Evolutionary conservation across 2,888 invertebrate species (phyloP).

Genomic region (Morpho deidamia): DNA sequence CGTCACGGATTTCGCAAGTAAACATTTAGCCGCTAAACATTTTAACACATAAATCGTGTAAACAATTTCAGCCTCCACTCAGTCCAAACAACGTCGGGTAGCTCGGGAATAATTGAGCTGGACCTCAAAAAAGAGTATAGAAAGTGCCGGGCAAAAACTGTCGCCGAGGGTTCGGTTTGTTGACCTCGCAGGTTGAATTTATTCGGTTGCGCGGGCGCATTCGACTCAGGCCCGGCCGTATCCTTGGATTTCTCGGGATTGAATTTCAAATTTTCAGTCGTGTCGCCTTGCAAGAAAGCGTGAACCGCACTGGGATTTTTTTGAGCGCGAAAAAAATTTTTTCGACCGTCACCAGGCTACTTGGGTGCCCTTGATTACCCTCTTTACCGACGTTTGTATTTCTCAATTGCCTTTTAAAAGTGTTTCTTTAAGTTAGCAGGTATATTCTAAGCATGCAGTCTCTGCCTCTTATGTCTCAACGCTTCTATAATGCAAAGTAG

Average conservation of each 20-base stretch:
- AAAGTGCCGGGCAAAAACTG: slow-evolving; percentile 66
- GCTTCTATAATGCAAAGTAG: too few species aligned
- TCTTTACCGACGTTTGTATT: too few species aligned
- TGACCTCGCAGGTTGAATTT: slow-evolving; percentile 54
- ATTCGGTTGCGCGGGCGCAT: slow-evolving; percentile 49
- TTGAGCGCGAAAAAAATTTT: slow-evolving; percentile 9
- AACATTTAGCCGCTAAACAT: slow-evolving; percentile 40
- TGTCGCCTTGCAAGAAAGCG: slow-evolving; percentile 54
- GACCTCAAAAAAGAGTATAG: slow-evolving; percentile 56
- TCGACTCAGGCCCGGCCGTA: slow-evolving; percentile 37
- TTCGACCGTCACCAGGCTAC: slow-evolving; percentile 9
- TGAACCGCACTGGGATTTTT: slow-evolving; percentile 39
- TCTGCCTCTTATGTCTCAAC: too few species aligned
- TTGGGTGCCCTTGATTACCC: slow-evolving; percentile 8
- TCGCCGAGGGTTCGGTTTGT: slow-evolving; percentile 53
- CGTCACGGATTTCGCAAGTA: slow-evolving; percentile 16
- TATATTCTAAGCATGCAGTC: too few species aligned
- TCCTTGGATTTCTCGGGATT: slow-evolving; percentile 62
- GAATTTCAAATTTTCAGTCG: slow-evolving; percentile 75
- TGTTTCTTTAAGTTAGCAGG: too few species aligned
- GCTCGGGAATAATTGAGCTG: slow-evolving; percentile 71
- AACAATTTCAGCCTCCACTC: slow-evolving; percentile 44
- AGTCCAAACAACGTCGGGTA: slow-evolving; percentile 45
- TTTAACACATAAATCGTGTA: slow-evolving; percentile 59
- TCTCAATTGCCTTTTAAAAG: too few species aligned